Base-by-base conservation (phyloP, 2,888 invertebrate species). In the Synergus gifuensis region DNA sequence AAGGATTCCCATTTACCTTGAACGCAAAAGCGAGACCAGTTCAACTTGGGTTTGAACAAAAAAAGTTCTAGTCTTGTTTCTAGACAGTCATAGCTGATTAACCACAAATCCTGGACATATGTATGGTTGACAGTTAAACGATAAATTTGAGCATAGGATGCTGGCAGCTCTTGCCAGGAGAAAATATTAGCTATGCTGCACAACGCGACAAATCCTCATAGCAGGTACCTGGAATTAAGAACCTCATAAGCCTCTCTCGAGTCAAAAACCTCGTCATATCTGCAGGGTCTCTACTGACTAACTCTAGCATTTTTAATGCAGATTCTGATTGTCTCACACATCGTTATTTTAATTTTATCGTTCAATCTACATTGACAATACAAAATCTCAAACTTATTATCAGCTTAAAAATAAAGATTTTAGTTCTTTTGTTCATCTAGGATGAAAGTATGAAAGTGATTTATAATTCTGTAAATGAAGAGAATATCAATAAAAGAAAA, bases 201-300 rank as follows among this genome's bases (percentile, higher is more conserved):
- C 85, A 86, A 87, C 83, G 84, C 86, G 85, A 88, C 81, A 84
- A 86, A 88, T 91, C 92, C 88, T 92, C 91, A 91, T 88, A 91
- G 89, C 89, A 91, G 91, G 90, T 90, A 92, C 92, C 92, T 92
- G 92, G 80, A 92, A 92, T 84, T 85, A 90, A 89, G 84, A 89
- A 87, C 86, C 86, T 88, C 82, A 86, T 90, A 84, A 87, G 84
- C 85, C 73, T 69, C 49, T 49, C 46, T 73, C 73, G 54, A 73
- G 49, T 9, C 9, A n/a, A 44, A 28, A 16, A 22, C 22, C 8
- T 44, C 16, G 4, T 54, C 11, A 42, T n/a, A 14, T 66, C 66
- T n/a, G 18, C 66, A 42, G 66, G 42, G 16, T 40, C 63, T 63
- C 66, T 66, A 66, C 64, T 9, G 40, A 49, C 16, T 28, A 73